These are phyloP conservation scores for Falco novaeseelandiae DNA, from an alignment of 2,797 vertebrate genomes.

Conservation along the genomic window DNA sequence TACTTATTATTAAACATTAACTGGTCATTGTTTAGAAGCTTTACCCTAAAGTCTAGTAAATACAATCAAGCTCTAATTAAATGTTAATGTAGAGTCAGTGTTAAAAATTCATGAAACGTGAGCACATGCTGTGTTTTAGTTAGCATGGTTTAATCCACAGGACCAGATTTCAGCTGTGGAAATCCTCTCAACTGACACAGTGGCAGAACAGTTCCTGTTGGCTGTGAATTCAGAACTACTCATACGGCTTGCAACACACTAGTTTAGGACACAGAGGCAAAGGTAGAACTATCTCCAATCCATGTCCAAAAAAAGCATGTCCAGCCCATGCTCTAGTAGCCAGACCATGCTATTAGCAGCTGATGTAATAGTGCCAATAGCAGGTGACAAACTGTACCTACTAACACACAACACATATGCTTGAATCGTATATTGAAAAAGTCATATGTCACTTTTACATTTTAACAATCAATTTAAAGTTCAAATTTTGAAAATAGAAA, in stretches of 20 bases:
- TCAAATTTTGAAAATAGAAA: not conserved
- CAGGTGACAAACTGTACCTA: rapidly evolving
- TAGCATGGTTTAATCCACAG: not conserved
- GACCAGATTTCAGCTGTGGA: not conserved
- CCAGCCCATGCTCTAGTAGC: not conserved
- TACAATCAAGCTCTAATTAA: constrained; percentile 54
- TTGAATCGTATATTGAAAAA: not conserved
- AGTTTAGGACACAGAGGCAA: not conserved
- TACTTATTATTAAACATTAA: constrained; percentile 8
- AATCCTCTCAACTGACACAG: not conserved
- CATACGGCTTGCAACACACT: not conserved
- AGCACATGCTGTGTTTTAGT: not conserved
- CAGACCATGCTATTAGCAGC: not conserved
- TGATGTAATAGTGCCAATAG: not conserved
- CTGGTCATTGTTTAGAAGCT: constrained; percentile 14
- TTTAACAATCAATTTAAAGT: not conserved
- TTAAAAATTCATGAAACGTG: constrained; percentile 45
- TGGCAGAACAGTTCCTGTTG: not conserved
- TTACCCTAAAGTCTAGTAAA: constrained; percentile 40
- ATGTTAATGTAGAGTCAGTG: constrained; percentile 15
- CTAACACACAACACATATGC: rapidly evolving
- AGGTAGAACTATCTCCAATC: not conserved
- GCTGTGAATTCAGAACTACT: not conserved
- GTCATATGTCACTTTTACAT: not conserved
- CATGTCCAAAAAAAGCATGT: no score